A percentile compares a stretch with the other conserved stretches of the same genome.
These are phyloP conservation scores for Zaprionus taronus DNA, from an alignment of 1,140 invertebrate species.

Conservation along the genomic window DNA sequence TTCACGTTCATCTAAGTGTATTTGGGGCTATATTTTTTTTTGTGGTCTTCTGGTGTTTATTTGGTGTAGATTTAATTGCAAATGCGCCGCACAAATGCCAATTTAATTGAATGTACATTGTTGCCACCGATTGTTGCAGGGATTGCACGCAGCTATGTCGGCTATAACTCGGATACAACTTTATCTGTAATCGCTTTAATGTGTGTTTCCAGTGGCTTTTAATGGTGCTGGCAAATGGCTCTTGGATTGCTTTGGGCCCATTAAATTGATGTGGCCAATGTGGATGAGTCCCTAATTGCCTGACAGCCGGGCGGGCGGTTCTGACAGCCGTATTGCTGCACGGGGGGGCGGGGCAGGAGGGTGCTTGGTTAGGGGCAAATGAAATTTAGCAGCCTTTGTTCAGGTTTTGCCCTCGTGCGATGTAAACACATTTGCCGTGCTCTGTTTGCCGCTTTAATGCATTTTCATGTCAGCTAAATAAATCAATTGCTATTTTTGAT, in stretches of 20 bases:
- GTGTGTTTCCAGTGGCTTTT: slow-evolving; percentile 72
- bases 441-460: slow-evolving; percentile 16
- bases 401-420: not conserved
- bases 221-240: slow-evolving; percentile 66
- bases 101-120: slow-evolving; percentile 34
- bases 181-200: slow-evolving; percentile 59
- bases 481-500: slow-evolving; percentile 36
- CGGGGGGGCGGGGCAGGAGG: not conserved
- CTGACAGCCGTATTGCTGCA: not conserved
- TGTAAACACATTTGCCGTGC: not conserved
- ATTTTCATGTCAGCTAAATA: slow-evolving; percentile 19
- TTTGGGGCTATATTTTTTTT: not conserved
- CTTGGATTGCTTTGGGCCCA: slow-evolving; percentile 64
- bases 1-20: not conserved
- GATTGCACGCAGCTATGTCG: slow-evolving; percentile 16
- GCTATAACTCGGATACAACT: slow-evolving; percentile 32
- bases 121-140: slow-evolving; percentile 1
- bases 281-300: slow-evolving; percentile 50
- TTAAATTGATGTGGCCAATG: slow-evolving; percentile 58
- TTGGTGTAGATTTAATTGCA: slow-evolving; percentile 34
- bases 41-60: slow-evolving; percentile 13
- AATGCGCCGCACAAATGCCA: slow-evolving; percentile 22
- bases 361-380: not conserved
- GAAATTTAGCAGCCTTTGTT: not conserved
- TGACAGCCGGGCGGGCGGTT: not conserved